phyloP scores from a whole-genome alignment of 1,140 invertebrate genomes.

The Tribolium castaneum region DNA sequence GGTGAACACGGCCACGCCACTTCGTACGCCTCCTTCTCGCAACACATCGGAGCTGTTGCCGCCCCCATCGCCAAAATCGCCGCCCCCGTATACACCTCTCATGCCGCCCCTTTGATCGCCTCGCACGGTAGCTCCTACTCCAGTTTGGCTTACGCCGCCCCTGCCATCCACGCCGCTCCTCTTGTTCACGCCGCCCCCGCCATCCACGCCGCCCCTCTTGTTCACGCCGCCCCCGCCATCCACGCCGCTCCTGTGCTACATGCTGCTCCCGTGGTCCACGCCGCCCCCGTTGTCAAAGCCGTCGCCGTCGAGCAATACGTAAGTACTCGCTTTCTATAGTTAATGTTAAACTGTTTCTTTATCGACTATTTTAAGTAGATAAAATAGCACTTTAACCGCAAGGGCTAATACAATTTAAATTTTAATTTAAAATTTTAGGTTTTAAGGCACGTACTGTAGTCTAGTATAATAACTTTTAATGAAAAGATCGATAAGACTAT shows the following conservation, averaged over 20 bases:
- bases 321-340: background rate
- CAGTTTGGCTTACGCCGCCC: background rate
- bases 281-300: constrained; percentile 17
- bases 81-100: constrained; percentile 28
- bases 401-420: too few species aligned
- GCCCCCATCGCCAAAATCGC: constrained; percentile 5
- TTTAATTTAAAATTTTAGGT: too few species aligned
- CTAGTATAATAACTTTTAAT: too few species aligned
- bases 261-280: background rate
- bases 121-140: background rate
- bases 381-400: too few species aligned
- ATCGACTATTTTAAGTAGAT: too few species aligned
- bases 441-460: too few species aligned
- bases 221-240: constrained; percentile 63
- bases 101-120: constrained; percentile 18
- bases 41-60: constrained; percentile 43
- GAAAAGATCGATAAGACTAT: too few species aligned
- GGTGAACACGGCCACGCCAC: constrained; percentile 40
- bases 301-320: constrained; percentile 14
- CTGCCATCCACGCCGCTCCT: background rate
- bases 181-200: background rate
- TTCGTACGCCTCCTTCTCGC: constrained; percentile 39
- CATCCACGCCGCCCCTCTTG: constrained; percentile 58
- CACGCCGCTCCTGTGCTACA: constrained; percentile 63
- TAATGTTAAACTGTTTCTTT: background rate